These are phyloP conservation scores for Panthera uncia DNA, from an alignment of 2,113 vertebrate species.

Conservation along the genomic window DNA sequence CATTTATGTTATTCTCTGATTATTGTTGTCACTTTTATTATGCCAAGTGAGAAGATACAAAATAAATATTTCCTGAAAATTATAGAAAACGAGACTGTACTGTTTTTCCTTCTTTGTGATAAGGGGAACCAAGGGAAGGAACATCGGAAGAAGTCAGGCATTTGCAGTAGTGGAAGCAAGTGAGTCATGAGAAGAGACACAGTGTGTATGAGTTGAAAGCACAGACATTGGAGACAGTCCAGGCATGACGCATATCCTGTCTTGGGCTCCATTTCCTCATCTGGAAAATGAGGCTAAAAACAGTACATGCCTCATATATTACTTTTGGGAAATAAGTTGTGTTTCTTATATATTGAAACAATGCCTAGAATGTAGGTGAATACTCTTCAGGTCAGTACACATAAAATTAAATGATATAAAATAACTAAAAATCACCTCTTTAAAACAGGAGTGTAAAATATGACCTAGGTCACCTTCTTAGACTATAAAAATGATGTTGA, in stretches of 20 bases:
- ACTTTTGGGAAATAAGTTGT: background rate
- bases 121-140: background rate
- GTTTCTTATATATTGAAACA: background rate
- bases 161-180: background rate
- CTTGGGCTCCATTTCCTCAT: background rate
- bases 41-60: background rate
- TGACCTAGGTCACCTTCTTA: background rate
- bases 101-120: background rate
- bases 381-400: background rate
- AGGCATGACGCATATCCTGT: rapidly evolving
- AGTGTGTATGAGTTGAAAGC: background rate
- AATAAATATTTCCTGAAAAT: background rate
- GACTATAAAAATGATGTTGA: background rate
- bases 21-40: background rate
- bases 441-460: background rate
- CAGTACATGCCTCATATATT: background rate
- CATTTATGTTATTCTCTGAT: background rate
- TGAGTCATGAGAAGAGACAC: background rate
- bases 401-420: background rate
- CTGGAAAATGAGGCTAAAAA: background rate
- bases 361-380: background rate
- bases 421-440: background rate
- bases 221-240: rapidly evolving
- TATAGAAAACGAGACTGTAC: background rate
- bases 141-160: background rate